Conservation (phyloP, 2,797 vertebrate genomes). For the Gymnopithys bicolor region DNA sequence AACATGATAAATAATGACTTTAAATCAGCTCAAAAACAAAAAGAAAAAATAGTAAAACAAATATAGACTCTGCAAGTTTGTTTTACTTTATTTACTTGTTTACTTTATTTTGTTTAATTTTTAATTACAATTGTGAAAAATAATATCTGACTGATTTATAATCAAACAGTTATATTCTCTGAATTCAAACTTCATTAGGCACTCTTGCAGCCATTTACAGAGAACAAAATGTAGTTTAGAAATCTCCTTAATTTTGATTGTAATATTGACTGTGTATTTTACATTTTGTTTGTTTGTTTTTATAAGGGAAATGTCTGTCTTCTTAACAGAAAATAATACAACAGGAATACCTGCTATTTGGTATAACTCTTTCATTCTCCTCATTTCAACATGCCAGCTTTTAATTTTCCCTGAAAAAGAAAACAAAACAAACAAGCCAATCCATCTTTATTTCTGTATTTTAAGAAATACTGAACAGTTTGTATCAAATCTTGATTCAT, state of each 20-base stretch:
- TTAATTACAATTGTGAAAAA: background rate
- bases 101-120: background rate
- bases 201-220: background rate
- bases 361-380: background rate
- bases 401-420: background rate
- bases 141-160: background rate
- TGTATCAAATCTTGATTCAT: background rate
- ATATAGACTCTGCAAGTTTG: background rate
- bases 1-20: background rate
- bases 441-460: background rate
- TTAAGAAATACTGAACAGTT: background rate
- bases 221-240: background rate
- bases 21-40: background rate
- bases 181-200: background rate
- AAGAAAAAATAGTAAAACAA: background rate
- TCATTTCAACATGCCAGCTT: background rate
- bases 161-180: background rate
- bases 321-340: background rate
- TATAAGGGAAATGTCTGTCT: background rate
- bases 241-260: background rate
- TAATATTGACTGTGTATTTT: background rate
- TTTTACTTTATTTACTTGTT: background rate
- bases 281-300: background rate
- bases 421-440: background rate
- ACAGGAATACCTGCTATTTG: background rate